A percentile compares a stretch with the other conserved stretches of the same genome.
Conservation (phyloP, 2,888 invertebrate genomes). For the Ophioninae sp. region DNA sequence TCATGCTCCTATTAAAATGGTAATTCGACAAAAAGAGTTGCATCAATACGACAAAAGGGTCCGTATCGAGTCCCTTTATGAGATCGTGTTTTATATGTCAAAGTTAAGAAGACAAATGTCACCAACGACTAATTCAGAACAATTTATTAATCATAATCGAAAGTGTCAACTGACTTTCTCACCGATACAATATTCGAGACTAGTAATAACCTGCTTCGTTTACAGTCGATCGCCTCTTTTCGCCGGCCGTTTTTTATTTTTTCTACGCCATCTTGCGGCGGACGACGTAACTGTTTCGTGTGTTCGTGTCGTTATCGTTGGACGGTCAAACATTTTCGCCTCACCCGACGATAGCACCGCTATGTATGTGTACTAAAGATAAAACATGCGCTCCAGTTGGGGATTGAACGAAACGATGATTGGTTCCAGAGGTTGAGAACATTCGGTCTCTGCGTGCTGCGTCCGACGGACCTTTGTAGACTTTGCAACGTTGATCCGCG, state of each 20-base stretch:
- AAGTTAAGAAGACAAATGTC: no score
- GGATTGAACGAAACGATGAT: slow-evolving; percentile 44
- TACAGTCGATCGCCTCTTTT: neutral
- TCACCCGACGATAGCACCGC: neutral
- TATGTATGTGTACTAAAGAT: neutral
- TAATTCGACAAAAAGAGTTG: neutral
- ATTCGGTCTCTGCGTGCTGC: slow-evolving; percentile 38
- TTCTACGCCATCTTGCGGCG: neutral
- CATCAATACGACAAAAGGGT: neutral
- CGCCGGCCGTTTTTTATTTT: neutral
- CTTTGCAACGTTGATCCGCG: slow-evolving; percentile 19
- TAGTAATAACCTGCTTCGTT: neutral
- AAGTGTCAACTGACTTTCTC: neutral
- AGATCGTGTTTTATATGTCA: neutral
- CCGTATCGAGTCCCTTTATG: neutral
- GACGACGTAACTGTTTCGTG: neutral
- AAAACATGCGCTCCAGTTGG: slow-evolving; percentile 46
- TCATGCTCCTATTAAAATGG: neutral
- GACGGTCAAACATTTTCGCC: slow-evolving; percentile 5
- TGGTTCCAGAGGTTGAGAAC: slow-evolving; percentile 61
- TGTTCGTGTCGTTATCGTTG: neutral
- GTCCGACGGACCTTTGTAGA: slow-evolving; percentile 49
- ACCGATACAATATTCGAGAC: neutral
- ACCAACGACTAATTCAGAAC: neutral
- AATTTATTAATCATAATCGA: neutral